phyloP scores from a whole-genome alignment of 2,797 vertebrate genomes.

The Thripadectes ignobilis region DNA sequence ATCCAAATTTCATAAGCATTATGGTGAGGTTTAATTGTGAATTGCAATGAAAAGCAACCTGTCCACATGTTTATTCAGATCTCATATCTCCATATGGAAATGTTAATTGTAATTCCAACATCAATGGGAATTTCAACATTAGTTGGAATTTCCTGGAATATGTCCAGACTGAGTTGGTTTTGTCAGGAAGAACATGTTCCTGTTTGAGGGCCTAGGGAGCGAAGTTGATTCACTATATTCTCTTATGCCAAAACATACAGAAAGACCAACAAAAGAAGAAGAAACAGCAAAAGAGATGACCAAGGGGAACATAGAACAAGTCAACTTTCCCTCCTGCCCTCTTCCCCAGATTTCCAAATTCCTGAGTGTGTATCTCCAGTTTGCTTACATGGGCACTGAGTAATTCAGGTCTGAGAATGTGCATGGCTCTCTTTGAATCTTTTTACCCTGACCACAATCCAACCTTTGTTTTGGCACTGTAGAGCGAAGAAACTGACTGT shows the following conservation, averaged over 20 bases:
- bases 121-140: background rate
- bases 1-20: background rate
- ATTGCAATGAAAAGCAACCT: background rate
- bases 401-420: background rate
- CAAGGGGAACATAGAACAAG: background rate
- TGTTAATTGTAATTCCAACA: conserved; percentile 1
- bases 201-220: background rate
- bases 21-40: background rate
- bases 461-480: conserved; percentile 35
- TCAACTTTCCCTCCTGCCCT: background rate
- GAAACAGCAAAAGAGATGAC: background rate
- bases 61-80: background rate
- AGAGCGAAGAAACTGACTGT: conserved; percentile 13
- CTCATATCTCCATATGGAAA: background rate
- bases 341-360: background rate
- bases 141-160: conserved; percentile 17
- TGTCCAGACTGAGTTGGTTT: background rate
- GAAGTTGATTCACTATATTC: background rate
- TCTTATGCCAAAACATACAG: background rate
- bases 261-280: background rate
- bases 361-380: background rate
- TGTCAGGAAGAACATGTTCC: background rate
- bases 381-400: background rate
- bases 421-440: background rate
- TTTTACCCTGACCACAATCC: conserved; percentile 6